Conservation (phyloP, 2,113 vertebrate species). For the Tachuris rubrigastra region DNA sequence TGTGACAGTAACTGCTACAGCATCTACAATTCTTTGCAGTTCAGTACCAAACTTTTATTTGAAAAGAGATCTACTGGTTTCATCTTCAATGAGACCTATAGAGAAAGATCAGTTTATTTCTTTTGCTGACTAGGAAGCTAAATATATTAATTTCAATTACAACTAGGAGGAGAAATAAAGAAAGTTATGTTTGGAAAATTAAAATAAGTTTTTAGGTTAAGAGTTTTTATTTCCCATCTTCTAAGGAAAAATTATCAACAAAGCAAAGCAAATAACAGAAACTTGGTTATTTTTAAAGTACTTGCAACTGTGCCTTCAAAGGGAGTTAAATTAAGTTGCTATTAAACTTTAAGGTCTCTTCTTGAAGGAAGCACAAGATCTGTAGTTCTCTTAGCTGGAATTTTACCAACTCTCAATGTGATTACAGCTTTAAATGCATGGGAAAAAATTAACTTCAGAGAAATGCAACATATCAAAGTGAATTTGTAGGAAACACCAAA, state of each 20-base stretch:
- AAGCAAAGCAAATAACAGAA: neutral
- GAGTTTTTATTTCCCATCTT: neutral
- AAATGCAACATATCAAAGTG: neutral
- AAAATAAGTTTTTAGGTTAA: neutral
- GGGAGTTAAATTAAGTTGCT: neutral
- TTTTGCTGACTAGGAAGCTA: neutral
- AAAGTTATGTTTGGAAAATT: neutral
- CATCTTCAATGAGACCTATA: neutral
- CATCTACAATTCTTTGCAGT: neutral
- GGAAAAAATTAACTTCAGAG: neutral
- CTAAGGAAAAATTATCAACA: neutral
- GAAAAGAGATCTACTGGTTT: neutral
- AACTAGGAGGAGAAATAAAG: neutral
- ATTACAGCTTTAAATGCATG: neutral
- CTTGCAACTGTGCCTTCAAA: conserved; percentile 26
- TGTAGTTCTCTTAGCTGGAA: neutral
- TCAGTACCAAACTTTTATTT: neutral
- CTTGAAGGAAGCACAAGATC: neutral
- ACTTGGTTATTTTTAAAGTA: neutral
- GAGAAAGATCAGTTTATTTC: neutral
- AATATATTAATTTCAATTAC: neutral
- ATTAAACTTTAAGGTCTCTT: conserved; percentile 20
- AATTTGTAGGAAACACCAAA: neutral
- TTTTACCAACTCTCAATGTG: neutral
- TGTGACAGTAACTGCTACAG: neutral